Base-by-base conservation (phyloP, 2,797 vertebrate genomes). In the Lutjanus campechanus region DNA sequence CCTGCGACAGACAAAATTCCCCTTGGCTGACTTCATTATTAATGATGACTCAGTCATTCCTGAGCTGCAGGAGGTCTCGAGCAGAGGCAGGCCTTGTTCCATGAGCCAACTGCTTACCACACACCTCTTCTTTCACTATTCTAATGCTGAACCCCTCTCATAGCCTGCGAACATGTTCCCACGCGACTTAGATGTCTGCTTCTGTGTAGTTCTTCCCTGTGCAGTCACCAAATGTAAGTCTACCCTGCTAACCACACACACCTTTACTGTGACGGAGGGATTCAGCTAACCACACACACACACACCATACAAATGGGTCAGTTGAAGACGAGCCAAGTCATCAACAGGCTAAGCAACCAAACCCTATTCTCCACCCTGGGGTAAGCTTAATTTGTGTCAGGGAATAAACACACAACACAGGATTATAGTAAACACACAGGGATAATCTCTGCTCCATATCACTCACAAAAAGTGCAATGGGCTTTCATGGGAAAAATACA, bases 131-230 rank as follows among this genome's bases (percentile, higher is more conserved):
- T 85, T 74, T 85, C 76, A 59, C 77, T 75, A 56, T 74, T 87
- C 84, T 81, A 49, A 55, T 19, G 58, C 85, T 56, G 51, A 82
- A 49, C 19, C 79, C 56, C 51, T 84, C 63, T 81, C 63, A 62
- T 49, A 72, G 58, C 54, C 78, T 68, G 62, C 1, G 11, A 84
- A 82, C 61, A 79, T 61, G 82, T 94, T 95, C 93, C 82, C 91
- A 94, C 85, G 70, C 73, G 51, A 85, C 89, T 92, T 82, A 51
- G 65, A 91, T 92, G 84, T 92, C 88, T 51, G 62, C 58, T 72
- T 67, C 69, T 46, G 55, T 79, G 49, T 84, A 70, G 84, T 43
- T 75, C 56, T 55, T 88, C 65, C 60, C 51, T 64, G 55, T 63
- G 13, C 12, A 41, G 64, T 69, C 16, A 79, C 71, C 70, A 47